Evolutionary conservation across 2,888 invertebrate genomes (phyloP).

Genomic region (Rhopalosiphum nymphaeae): DNA sequence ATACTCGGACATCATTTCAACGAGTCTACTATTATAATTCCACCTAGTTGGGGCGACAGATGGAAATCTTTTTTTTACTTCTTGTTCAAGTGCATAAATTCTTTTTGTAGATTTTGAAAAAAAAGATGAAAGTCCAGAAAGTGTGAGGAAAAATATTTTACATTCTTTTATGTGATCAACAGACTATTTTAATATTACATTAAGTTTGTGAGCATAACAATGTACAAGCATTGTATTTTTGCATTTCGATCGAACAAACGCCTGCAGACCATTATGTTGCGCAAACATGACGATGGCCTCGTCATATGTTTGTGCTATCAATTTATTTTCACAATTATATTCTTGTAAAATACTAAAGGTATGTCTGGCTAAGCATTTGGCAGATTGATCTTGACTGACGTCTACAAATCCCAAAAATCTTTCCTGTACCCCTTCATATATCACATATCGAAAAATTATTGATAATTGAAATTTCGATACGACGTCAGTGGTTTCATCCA

Average conservation of each 20-base stretch:
- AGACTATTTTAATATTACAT: conserved; percentile 67
- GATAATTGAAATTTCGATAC: conserved; percentile 68
- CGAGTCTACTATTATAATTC: too few relatives aligned
- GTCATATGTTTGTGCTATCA: conserved; percentile 69
- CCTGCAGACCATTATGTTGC: conserved; percentile 68
- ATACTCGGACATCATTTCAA: too few relatives aligned
- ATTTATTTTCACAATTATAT: conserved; percentile 67
- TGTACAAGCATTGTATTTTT: conserved; percentile 65
- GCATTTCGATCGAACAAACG: conserved; percentile 67
- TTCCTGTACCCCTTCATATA: conserved; percentile 67
- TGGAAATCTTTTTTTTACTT: too few relatives aligned
- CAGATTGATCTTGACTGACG: conserved; percentile 68
- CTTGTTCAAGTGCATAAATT: too few relatives aligned
- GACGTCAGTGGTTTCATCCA: conserved; percentile 67
- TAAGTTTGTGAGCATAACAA: conserved; percentile 68
- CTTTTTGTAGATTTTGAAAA: too few relatives aligned
- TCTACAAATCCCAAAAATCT: conserved; percentile 69
- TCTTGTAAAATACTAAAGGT: conserved; percentile 67
- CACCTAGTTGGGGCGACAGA: too few relatives aligned
- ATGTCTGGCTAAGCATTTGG: conserved; percentile 67
- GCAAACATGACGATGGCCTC: conserved; percentile 68
- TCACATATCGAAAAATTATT: conserved; percentile 68
- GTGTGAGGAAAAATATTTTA: conserved; percentile 68
- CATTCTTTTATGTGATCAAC: conserved; percentile 67
- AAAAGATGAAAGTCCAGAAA: conserved; percentile 66